Base-by-base conservation (phyloP, 53 echinoderm and acorn worm genomes). In the Pentamera pediparva region DNA sequence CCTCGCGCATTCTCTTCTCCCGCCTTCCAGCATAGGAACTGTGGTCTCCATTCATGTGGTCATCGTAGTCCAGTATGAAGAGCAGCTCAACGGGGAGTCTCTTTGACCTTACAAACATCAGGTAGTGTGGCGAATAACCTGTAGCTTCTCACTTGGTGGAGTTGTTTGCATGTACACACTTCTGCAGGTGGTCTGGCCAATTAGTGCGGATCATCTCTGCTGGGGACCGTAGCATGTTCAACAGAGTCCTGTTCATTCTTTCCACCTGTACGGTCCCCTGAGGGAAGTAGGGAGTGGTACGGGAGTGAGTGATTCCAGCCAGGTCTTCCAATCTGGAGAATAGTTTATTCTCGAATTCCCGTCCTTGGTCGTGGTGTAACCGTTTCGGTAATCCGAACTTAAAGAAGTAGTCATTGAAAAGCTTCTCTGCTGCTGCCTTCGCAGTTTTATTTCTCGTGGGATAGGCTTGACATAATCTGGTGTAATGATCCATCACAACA, bases 121-220 rank as follows among this genome's bases (percentile, higher is more conserved):
- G 26, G 37, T 12, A 62, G 35, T 35, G 20, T 13, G 56, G 56
- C 21, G 56, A 45, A 45, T 65, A 65, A 2, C 43, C 26, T 3
- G 65, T 65, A 4, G 65, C 22, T 22, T 65, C 41, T 41, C 65
- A 45, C 28, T 45, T 65, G 0, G 43, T 65, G 39, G 26, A 65
- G 7, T 65, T 65, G 25, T 65, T 81, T n/a, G 85, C 85, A 76
- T 89, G 89, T n/a, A 82, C 71, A 71, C 78, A 36, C 73, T 74
- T 49, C 81, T 85, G 63, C 74, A 77, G 43, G 70, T 37, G 32
- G 55, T 47, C 53, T 50, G 58, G 76, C 84, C 81, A 89, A 61
- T 71, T 58, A 0, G 30, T 41, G 24, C 59, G 70, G 35, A 70
- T 35, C 20, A 61, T 52, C 0, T 61, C 61, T 17, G 64, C 27